Evolutionary conservation across 2,113 vertebrate species (phyloP).

Genomic region (Periophthalmus modestus): DNA sequence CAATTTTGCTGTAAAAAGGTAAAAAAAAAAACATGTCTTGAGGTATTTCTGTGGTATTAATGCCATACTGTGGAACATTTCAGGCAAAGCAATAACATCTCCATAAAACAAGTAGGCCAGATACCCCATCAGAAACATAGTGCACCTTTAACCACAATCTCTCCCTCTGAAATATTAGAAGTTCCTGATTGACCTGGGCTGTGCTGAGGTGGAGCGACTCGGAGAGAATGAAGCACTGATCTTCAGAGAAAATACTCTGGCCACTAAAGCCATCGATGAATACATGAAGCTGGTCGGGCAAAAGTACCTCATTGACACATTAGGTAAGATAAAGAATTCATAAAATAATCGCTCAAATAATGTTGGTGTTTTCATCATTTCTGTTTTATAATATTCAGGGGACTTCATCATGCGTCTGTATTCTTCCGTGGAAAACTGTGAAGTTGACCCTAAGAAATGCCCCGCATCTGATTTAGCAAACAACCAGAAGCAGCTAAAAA

Average conservation of each 20-base stretch:
- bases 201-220: constrained; percentile 85
- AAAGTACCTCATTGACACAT: constrained; percentile 89
- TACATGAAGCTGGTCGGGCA: constrained; percentile 97
- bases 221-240: constrained; percentile 88
- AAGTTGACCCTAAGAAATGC: constrained; percentile 89
- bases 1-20: no score
- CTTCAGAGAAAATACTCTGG: constrained; percentile 93
- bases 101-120: no score
- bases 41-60: no score
- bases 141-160: background rate
- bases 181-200: constrained; percentile 87
- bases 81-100: no score
- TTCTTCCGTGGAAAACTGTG: constrained; percentile 78
- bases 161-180: constrained; percentile 70
- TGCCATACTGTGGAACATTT: no score
- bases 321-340: constrained; percentile 74
- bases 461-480: constrained; percentile 72
- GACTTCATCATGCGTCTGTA: constrained; percentile 81
- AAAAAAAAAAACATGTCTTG: no score
- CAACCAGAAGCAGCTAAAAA: constrained; percentile 82
- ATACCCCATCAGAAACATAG: no score
- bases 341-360: background rate
- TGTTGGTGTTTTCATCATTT: background rate
- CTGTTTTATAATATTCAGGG: constrained; percentile 67
- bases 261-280: constrained; percentile 95